Base-by-base conservation (phyloP, 2,888 invertebrate genomes). In the Hoplodrina ambigua region DNA sequence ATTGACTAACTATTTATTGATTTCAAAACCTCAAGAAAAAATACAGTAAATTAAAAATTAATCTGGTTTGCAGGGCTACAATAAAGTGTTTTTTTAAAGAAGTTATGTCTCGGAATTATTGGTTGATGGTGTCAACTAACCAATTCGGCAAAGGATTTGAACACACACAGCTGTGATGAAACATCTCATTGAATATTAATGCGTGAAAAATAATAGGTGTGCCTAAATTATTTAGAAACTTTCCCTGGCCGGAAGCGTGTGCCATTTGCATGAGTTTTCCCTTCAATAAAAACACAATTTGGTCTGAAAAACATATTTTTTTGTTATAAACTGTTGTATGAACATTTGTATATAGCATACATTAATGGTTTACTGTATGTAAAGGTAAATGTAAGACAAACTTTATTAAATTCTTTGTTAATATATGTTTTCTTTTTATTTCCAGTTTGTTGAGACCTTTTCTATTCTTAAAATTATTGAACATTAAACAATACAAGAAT, bases 331-430 rank as follows among this genome's bases (percentile, higher is more conserved):
- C 85, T 90, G 86, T 88, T 91, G 87, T 88, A 86, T 86, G 86
- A 85, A 88, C 84, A 81, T 81, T 81, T 92, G 88, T 92, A 91
- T 88, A 92, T 89, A 92, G 87, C 86, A 89, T 89, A 89, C 84
- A 87, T 80, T 80, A 83, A 85, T 81, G 84, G 78, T 80, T 90
- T 88, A 86, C 87, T 89, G 82, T 89, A 90, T 90, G 86, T 90
- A 91, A 88, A 91, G 89, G 87, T 91, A 87, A 86, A 86, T 88
- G 85, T 92, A 94, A 93, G 91, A 89, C 86, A 87, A 91, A 93
- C 88, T 93, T 94, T 92, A 94, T 94, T 94, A 94, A 94, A 94
- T 93, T 94, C 93, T 94, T 94, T 94, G 94, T 94, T 94, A 92
- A 90, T 92, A 91, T 88, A 89, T 62, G 49, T 70, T 69, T 81